phyloP scores from a whole-genome alignment of 2,797 vertebrate species.

The Sebastes vulpes region DNA sequence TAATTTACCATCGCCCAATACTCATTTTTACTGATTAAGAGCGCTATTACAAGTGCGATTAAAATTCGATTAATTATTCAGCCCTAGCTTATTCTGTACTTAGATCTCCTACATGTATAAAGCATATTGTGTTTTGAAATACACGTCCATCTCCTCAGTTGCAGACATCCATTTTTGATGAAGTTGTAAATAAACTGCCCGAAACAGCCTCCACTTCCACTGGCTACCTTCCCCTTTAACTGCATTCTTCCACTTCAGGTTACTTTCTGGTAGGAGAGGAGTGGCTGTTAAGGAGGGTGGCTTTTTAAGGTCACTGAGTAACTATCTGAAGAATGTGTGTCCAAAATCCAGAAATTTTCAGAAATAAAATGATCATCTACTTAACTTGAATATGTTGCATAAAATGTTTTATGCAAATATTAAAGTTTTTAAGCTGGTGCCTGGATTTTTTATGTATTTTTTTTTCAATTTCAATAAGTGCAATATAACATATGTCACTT shows the following conservation, averaged over 20 bases:
- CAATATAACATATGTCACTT: background rate
- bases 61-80: too few relatives aligned
- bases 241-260: background rate
- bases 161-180: conserved; percentile 48
- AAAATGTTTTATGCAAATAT: background rate
- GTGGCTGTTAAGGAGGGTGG: background rate
- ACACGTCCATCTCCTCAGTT: conserved; percentile 21
- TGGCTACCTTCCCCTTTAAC: conserved; percentile 3
- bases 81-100: background rate
- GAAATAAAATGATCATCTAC: background rate
- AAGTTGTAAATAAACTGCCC: conserved; percentile 17
- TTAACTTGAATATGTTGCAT: background rate
- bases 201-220: conserved; percentile 9
- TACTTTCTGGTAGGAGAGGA: background rate
- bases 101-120: background rate
- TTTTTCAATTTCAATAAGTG: background rate
- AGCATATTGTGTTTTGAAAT: background rate
- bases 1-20: background rate
- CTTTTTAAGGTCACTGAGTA: background rate
- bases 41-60: too few relatives aligned
- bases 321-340: background rate
- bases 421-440: background rate
- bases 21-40: background rate
- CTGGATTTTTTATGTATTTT: background rate
- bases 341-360: background rate